phyloP scores from a whole-genome alignment of 2,797 vertebrate genomes.

The Brotula barbata region DNA sequence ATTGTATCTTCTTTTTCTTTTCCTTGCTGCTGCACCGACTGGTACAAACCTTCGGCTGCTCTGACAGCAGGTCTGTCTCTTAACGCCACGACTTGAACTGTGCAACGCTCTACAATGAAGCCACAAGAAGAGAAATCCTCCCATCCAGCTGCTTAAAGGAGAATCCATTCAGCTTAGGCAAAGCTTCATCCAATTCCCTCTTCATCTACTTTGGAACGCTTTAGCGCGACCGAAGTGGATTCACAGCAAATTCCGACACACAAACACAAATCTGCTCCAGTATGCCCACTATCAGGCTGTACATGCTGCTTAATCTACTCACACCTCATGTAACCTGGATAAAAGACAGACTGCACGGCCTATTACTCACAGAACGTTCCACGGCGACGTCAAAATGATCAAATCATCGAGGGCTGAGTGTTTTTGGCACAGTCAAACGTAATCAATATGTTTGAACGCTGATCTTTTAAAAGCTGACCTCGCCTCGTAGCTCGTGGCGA shows the following conservation, averaged over 20 bases:
- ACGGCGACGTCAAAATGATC: conserved; percentile 8
- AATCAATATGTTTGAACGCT: conserved; percentile 28
- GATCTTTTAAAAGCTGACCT: conserved; percentile 26
- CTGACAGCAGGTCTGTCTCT: conserved; percentile 37
- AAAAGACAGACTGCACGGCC: conserved; percentile 8
- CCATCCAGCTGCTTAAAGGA: conserved; percentile 65
- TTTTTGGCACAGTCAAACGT: conserved; percentile 19
- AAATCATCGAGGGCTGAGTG: conserved; percentile 7
- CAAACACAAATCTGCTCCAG: conserved; percentile 52
- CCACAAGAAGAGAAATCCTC: conserved; percentile 55
- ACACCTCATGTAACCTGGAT: conserved; percentile 21
- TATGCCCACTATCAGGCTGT: conserved; percentile 22
- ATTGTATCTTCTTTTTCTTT: conserved; percentile 21
- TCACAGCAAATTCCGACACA: conserved; percentile 50
- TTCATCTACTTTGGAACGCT: conserved; percentile 68
- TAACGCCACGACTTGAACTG: conserved; percentile 33
- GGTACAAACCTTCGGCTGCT: conserved; percentile 24
- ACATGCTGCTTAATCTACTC: conserved; percentile 30
- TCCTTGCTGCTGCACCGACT: not conserved
- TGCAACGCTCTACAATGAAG: conserved; percentile 44
- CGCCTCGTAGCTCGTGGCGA: conserved; percentile 21
- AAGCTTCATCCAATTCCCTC: conserved; percentile 74
- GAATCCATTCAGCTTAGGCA: conserved; percentile 72
- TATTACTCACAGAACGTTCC: not conserved
- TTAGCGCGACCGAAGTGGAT: conserved; percentile 63